Evolutionary conservation across 2,888 invertebrate species (phyloP), one percentile per base, ranked within the genome.

Genomic region (Teinopalpus imperialis): DNA sequence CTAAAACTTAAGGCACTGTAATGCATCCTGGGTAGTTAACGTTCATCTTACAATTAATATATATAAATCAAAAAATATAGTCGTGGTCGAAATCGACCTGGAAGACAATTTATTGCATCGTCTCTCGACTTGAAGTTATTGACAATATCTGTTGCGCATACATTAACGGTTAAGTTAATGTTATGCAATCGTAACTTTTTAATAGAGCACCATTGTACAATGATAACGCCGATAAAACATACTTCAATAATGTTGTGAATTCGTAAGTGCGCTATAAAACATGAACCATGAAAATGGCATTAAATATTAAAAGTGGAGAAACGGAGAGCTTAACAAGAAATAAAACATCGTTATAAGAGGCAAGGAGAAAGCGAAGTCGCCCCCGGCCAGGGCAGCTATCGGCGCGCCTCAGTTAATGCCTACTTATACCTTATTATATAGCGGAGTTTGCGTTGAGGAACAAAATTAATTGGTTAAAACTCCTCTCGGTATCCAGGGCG

Each of bases 381-480:
- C 85, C 81, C 79, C 79, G 81, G 81, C 75, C 80, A 72, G 75
- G 74, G 77, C 64, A 74, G 86, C 87, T 79, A 85, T 83, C 88
- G 85, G 83, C 85, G 83, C 83, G 81, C 79, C 82, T 82, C 83
- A 75, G 81, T 81, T 88, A 87, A 87, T 85, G 86, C 83, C 88
- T 88, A 87, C 88, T 88, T 87, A 87, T 88, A 88, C 85, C 87
- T 87, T 88, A 88, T 87, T 88, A 86, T 87, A 88, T 87, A 86
- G 87, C 88, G 77, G 81, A 88, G 88, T 88, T 88, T 88, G 88
- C 87, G 88, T 88, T 88, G 89, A 89, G 89, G 89, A 89, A 89
- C 89, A 89, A 89, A 89, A 89, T 89, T 89, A 89, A 89, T 89
- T 89, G 89, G 89, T 89, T 89, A 89, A 89, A 90, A 89, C 89